Evolutionary conservation across 2,888 invertebrate species (phyloP), one percentile per base, ranked within the genome.

Genomic region (Gari tellinella): DNA sequence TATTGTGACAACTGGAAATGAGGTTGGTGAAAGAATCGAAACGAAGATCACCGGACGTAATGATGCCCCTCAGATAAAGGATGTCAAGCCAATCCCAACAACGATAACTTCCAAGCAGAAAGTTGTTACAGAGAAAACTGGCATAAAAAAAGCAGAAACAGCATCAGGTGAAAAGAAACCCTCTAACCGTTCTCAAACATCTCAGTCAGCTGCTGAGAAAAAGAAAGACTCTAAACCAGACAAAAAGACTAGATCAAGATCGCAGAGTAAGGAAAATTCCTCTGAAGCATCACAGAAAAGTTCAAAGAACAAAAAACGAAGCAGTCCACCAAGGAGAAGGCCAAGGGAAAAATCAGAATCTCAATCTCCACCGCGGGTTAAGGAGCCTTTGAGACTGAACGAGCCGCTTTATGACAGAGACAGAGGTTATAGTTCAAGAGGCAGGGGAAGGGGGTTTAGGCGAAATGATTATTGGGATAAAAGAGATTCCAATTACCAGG

Each of bases 341-440:
- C 15, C 64, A 37, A 62, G 49, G 53, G 25, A 64, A 46, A 26
- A 43, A 26, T 69, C 74, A 40, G 45, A 75, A 40, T 79, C 82
- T 3, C 80, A 81, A 14, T 79, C 82, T 14, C 81, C 82, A 17
- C 62, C 74, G 23, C 65, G 81, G 25, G 65, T 75, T 17, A 74
- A 75, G 48, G 53, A 72, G 25, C 76, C 68, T 26, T 69, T 82
- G 8, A 70, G 70, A 49, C 61, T 82, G 31, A 53, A 48, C 10
- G 48, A 60, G 23, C 51, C 65, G n/a, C 46, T 62, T 12, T 37
- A 67, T 8, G 66, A 57, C 15, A 62, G 72, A 25, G 61, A 64
- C 14, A 49, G 68, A 23, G 69, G 74, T 8, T 46, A 31, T 31
- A 65, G 60, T 19, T 66, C 74, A 4, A 56, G 74, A 43, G 74